These are phyloP conservation scores for Eupleurogrammus muticus DNA, from an alignment of 2,797 vertebrate genomes.

Conservation along the genomic window DNA sequence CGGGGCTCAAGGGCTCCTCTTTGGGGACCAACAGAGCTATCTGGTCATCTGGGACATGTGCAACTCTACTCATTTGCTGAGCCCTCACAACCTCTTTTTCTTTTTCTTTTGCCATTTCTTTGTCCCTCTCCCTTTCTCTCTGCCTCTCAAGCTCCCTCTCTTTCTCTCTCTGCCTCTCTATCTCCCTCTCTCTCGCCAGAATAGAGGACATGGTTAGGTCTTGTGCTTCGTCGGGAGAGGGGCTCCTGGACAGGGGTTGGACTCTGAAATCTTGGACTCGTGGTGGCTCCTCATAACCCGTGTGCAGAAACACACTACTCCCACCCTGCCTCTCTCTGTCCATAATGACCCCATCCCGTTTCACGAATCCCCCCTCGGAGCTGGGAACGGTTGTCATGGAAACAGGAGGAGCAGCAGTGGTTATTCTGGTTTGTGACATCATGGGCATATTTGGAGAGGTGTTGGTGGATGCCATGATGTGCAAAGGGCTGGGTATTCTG, in stretches of 20 bases:
- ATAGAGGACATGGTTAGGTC: conserved; percentile 86
- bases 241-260: conserved; percentile 74
- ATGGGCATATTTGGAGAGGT: conserved; percentile 71
- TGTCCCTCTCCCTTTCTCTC: conserved; percentile 63
- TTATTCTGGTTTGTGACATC: conserved; percentile 79
- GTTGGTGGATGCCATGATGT: conserved; percentile 64
- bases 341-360: conserved; percentile 78
- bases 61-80: conserved; percentile 70
- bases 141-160: conserved; percentile 66
- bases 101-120: conserved; percentile 62
- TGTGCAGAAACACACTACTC: conserved; percentile 55
- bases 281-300: conserved; percentile 67
- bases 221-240: conserved; percentile 83
- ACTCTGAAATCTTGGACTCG: conserved; percentile 79
- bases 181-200: conserved; percentile 79
- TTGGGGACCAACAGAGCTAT: conserved; percentile 82
- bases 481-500: conserved; percentile 74
- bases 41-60: conserved; percentile 72
- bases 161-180: conserved; percentile 66
- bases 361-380: conserved; percentile 68
- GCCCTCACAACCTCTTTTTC: conserved; percentile 68
- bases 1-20: conserved; percentile 85
- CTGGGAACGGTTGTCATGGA: conserved; percentile 72
- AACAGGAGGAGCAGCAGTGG: conserved; percentile 76
- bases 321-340: conserved; percentile 74